Conservation (phyloP, 2,797 vertebrate species). For the Trichosurus vulpecula region DNA sequence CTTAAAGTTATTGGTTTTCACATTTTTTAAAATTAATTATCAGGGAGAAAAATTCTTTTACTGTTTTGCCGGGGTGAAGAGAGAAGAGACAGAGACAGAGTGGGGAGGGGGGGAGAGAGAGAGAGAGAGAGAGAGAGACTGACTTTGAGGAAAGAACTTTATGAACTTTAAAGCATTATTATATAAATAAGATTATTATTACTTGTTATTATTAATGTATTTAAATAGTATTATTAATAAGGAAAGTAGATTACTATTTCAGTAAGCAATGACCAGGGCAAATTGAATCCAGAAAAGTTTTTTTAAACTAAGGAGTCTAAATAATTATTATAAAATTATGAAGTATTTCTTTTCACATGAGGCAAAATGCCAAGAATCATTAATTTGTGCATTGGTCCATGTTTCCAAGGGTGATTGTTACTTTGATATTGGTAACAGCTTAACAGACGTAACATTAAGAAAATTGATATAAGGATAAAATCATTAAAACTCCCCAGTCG, state of each 20-base stretch:
- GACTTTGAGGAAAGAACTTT: background rate
- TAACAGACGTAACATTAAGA: slow-evolving; percentile 57
- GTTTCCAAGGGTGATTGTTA: slow-evolving; percentile 63
- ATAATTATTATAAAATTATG: slow-evolving; percentile 13
- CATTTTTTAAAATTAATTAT: slow-evolving; percentile 41
- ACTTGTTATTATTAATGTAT: background rate
- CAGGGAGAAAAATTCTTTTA: slow-evolving; percentile 39
- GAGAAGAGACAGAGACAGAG: too few relatives aligned
- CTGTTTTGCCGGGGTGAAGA: background rate
- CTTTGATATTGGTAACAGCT: slow-evolving; percentile 69
- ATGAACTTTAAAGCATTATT: background rate
- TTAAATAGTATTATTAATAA: slow-evolving; percentile 44
- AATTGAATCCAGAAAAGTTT: slow-evolving; percentile 24
- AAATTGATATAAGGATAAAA: slow-evolving; percentile 75
- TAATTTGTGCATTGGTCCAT: slow-evolving; percentile 49
- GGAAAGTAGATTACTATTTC: background rate
- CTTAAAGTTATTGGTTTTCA: slow-evolving; percentile 51
- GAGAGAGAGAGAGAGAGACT: too few relatives aligned
- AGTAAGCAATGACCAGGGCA: slow-evolving; percentile 33
- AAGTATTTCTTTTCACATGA: slow-evolving; percentile 51
- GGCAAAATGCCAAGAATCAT: slow-evolving; percentile 34
- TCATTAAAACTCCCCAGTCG: slow-evolving; percentile 77
- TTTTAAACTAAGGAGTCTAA: slow-evolving; percentile 47
- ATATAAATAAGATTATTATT: background rate
- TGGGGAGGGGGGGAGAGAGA: too few relatives aligned